phyloP scores from a whole-genome alignment of 2,797 vertebrate species.

The Catostomus latipinnis region DNA sequence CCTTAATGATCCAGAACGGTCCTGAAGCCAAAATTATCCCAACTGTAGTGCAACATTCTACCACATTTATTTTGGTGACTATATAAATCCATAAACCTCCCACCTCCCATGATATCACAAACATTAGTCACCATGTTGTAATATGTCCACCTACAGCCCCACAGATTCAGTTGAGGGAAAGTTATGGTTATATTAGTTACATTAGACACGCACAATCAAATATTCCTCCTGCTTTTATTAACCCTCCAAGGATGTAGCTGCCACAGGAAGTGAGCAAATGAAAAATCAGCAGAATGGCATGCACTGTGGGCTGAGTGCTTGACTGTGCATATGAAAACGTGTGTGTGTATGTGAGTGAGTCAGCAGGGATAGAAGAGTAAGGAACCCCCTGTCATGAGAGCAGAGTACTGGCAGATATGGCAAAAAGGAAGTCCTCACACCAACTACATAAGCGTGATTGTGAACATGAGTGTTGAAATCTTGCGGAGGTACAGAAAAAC shows the following conservation, averaged over 20 bases:
- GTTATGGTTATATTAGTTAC: conserved; percentile 36
- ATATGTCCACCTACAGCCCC: conserved; percentile 52
- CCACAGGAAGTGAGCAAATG: conserved; percentile 50
- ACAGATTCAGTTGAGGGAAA: conserved; percentile 43
- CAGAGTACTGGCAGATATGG: conserved; percentile 51
- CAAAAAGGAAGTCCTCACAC: conserved; percentile 51
- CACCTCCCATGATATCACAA: conserved; percentile 1
- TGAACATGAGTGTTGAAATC: not conserved
- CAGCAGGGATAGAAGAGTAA: conserved; percentile 57
- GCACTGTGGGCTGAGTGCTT: conserved; percentile 49
- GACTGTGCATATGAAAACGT: conserved; percentile 26
- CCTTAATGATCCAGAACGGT: not conserved
- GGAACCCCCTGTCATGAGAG: conserved; percentile 45
- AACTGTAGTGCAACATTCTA: not conserved
- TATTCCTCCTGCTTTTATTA: conserved; percentile 38
- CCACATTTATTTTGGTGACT: conserved; percentile 40
- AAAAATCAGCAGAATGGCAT: conserved; percentile 33
- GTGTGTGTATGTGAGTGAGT: conserved; percentile 31
- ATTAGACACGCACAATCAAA: conserved; percentile 29
- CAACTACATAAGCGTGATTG: not conserved
- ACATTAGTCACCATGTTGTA: conserved; percentile 39
- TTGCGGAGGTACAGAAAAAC: no score
- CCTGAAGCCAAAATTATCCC: conserved; percentile 20
- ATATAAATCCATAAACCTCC: conserved; percentile 43
- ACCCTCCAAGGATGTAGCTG: conserved; percentile 49